Evolutionary conservation across 2,888 invertebrate genomes (phyloP), one percentile per base, ranked within the genome.

Genomic region (Crioceris asparagi): DNA sequence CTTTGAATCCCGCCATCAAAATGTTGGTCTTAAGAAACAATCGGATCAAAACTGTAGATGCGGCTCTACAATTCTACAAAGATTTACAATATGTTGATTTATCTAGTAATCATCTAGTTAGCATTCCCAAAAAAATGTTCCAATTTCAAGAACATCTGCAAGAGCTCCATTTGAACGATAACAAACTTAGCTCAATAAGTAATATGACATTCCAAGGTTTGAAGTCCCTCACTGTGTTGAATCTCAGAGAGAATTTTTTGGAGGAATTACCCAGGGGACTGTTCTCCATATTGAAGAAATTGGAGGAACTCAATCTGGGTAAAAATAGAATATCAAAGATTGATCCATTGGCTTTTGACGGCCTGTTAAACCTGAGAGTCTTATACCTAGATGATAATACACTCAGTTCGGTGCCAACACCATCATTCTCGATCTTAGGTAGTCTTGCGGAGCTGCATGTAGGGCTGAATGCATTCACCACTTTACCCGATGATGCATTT

Each of bases 1-100:
- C 88, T 2, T 70, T 92, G 45, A 92, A 92, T 67, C 93, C 93
- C 26, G 83, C 85, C 53, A 86, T 90, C 45, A 84, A 85, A 59
- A 74, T 86, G 36, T 74, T 90, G 53, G 82, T 86, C 50, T 75
- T 90, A 44, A 78, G 81, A 54, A 84, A 83, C 62, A 90, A 88
- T 63, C 80, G 81, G 55, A 87, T 90, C 54, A 86, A 85, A 62
- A 85, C 83, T 11, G 83, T 90, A 48, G 88, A 90, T 63, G 85
- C 85, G 32, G 85, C 86, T 16, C 83, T 90, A 65, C 84, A 85
- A 59, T 90, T 90, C 66, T 90, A 90, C 64, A 77, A 81, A 1
- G 86, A 86, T 51, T 70, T 90, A n/a, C 80, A 79, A 48, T 85
- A 83, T 60, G 74, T 88, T 29, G 88, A 90, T 63, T 69, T 90